Evolutionary conservation across 2,113 vertebrate genomes (phyloP).

Genomic region (Corvus moneduloides): DNA sequence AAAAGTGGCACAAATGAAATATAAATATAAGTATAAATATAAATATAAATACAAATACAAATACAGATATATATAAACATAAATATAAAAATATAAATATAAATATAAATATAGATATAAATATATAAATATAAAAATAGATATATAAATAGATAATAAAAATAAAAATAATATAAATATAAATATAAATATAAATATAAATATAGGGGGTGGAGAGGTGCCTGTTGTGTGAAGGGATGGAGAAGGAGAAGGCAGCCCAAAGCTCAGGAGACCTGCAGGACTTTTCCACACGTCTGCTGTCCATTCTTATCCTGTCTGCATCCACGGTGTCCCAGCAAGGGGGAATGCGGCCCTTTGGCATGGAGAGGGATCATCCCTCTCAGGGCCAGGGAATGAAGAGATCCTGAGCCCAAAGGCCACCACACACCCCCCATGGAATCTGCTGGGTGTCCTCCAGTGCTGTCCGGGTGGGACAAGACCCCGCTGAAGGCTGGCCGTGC

Average conservation of each 20-base stretch:
- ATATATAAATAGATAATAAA: background rate
- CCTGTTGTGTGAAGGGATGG: no score
- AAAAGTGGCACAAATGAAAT: background rate
- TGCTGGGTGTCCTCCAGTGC: background rate
- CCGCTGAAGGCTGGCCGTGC: background rate
- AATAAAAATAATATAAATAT: no score
- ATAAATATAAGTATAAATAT: background rate
- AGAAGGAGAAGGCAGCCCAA: background rate
- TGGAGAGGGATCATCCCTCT: background rate
- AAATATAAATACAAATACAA: background rate
- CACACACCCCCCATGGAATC: fast-evolving
- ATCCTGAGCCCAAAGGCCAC: background rate
- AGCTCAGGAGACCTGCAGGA: background rate
- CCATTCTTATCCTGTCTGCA: background rate
- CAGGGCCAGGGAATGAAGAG: background rate
- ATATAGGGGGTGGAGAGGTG: no score
- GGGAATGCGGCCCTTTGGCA: background rate
- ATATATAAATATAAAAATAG: no score
- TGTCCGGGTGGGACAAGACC: background rate
- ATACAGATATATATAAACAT: background rate
- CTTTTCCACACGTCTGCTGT: fast-evolving
- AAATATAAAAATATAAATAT: no score
- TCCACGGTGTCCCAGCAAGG: background rate
- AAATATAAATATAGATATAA: no score
- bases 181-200: no score